Evolutionary conservation across 2,797 vertebrate species (phyloP).

Genomic region (Otolemur crassicaudatus): DNA sequence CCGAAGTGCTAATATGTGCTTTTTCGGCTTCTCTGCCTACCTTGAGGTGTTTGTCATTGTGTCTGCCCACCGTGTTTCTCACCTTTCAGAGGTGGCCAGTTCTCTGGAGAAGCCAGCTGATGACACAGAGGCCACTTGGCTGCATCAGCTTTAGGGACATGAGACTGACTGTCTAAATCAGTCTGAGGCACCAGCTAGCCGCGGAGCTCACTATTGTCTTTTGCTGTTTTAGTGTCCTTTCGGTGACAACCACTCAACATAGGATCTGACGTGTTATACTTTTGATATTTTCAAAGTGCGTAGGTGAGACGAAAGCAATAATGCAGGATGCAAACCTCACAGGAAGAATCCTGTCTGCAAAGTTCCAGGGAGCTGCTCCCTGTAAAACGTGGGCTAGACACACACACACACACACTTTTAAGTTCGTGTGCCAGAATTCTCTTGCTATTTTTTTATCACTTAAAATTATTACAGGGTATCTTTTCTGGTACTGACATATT

Average conservation of each 20-base stretch:
- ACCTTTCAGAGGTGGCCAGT: constrained; percentile 80
- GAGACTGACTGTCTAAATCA: constrained; percentile 75
- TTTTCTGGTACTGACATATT: neutral
- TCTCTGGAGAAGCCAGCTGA: constrained; percentile 89
- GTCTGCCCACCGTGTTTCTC: constrained; percentile 82
- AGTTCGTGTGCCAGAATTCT: neutral
- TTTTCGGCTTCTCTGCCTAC: constrained; percentile 84
- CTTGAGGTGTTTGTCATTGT: constrained; percentile 81
- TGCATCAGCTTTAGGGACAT: constrained; percentile 85
- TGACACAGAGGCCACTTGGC: constrained; percentile 86
- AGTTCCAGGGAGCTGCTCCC: neutral
- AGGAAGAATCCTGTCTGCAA: fast-evolving
- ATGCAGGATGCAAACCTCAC: neutral
- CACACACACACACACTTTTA: neutral
- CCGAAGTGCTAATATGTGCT: constrained; percentile 90
- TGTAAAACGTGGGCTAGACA: neutral
- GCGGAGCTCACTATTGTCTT: neutral
- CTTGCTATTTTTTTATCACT: neutral
- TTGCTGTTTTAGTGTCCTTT: neutral
- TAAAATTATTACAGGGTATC: neutral
- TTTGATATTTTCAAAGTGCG: neutral
- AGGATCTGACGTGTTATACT: neutral
- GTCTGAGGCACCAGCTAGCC: neutral
- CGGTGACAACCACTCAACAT: fast-evolving
- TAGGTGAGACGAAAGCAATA: fast-evolving